phyloP scores from a whole-genome alignment of 2,113 vertebrate species.

The Otolemur garnettii region DNA sequence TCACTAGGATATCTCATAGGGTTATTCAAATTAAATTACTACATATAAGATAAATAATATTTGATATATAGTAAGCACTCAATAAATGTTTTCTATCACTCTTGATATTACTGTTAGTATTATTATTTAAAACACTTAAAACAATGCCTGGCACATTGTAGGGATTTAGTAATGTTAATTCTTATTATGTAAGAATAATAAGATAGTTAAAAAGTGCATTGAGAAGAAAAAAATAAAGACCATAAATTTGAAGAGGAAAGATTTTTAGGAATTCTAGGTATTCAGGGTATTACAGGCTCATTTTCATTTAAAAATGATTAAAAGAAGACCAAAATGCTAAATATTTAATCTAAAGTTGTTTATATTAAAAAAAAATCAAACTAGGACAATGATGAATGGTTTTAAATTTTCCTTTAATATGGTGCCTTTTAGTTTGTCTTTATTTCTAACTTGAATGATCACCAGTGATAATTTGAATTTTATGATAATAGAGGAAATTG shows the following conservation, averaged over 20 bases:
- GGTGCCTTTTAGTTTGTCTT: conserved; percentile 58
- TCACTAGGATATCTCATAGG: not conserved
- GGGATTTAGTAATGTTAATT: not conserved
- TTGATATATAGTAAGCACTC: not conserved
- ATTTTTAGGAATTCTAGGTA: not conserved
- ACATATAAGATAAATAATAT: not conserved
- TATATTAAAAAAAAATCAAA: conserved; percentile 69
- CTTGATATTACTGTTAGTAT: not conserved
- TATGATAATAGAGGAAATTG: conserved; percentile 86
- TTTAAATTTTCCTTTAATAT: conserved; percentile 78
- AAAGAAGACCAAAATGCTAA: conserved; percentile 43
- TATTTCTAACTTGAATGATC: conserved; percentile 74
- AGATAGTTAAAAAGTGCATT: conserved; percentile 14
- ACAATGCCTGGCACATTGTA: not conserved
- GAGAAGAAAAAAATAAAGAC: conserved; percentile 51
- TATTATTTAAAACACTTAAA: conserved; percentile 16
- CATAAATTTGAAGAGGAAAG: not conserved
- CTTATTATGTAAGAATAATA: not conserved
- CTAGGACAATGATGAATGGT: conserved; percentile 71
- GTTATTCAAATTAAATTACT: conserved; percentile 38
- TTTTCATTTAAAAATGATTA: conserved; percentile 64
- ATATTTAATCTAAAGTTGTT: conserved; percentile 62
- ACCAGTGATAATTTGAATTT: conserved; percentile 82
- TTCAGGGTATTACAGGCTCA: not conserved
- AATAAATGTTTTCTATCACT: not conserved